These are phyloP conservation scores for Bradypodion pumilum DNA, from an alignment of 2,797 vertebrate species.

Conservation along the genomic window DNA sequence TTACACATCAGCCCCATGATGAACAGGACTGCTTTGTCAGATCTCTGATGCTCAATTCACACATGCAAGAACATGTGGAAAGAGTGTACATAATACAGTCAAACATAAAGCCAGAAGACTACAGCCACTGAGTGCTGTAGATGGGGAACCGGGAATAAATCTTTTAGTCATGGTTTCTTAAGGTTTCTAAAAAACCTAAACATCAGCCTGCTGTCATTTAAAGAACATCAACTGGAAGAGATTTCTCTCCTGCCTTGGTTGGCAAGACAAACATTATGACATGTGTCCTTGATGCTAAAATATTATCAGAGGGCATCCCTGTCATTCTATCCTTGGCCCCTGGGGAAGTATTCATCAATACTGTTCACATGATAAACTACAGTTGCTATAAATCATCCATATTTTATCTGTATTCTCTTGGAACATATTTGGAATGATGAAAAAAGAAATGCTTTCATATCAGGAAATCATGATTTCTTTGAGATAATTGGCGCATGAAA, in stretches of 20 bases:
- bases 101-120: too few relatives aligned
- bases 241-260: conserved; percentile 13
- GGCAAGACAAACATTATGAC: neutral
- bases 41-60: too few relatives aligned
- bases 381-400: conserved; percentile 32
- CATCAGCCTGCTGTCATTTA: neutral
- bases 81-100: too few relatives aligned
- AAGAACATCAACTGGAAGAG: neutral
- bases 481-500: neutral
- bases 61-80: too few relatives aligned
- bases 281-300: neutral
- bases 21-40: too few relatives aligned
- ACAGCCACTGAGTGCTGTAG: neutral
- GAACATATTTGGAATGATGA: conserved; percentile 12
- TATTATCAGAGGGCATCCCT: conserved; percentile 22
- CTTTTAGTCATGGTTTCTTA: neutral
- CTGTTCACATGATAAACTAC: conserved; percentile 19
- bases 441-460: neutral
- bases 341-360: conserved; percentile 18
- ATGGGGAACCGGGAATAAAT: neutral
- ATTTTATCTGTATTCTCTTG: conserved; percentile 8
- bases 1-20: too few relatives aligned
- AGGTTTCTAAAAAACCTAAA: conserved; percentile 1
- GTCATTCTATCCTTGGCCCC: neutral
- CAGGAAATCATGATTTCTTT: neutral